Evolutionary conservation across 2,113 vertebrate genomes (phyloP), one percentile per base, ranked within the genome.

Genomic region (Pteronura brasiliensis): DNA sequence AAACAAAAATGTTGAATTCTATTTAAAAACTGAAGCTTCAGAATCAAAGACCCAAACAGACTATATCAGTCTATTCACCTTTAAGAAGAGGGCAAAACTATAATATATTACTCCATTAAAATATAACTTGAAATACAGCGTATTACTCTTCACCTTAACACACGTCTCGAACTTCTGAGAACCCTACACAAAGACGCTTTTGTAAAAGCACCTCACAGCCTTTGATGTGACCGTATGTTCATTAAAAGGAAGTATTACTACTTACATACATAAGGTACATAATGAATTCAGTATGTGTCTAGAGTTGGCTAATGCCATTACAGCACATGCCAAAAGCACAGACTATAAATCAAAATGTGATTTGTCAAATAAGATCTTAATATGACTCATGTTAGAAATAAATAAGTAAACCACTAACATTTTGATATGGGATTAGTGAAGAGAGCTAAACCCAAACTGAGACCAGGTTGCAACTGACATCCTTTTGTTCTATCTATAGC

Each of bases 231-330:
- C 96, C 97, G 96, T 98, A 98, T 97, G 96, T 98, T 98, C 97
- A 97, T 97, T 97, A 97, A 98, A 97, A 97, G 95, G 95, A 98
- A 98, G 96, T 93, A 97, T 97, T 94, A 98, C 95, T 84, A 95
- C 97, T 97, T 97, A 96, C 89, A 97, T 98, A 97, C 97, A 98
- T 96, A 98, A 97, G 96, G 97, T 98, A 97, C 96, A 95, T 98
- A 97, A 98, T 98, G 96, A 98, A 98, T 97, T 98, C 97, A 97
- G 91, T 97, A 86, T 95, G 96, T 97, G 96, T 76, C 91, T 97
- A 96, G 96, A 98, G 92, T 98, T 98, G 97, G 97, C 97, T 98
- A 98, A 97, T 94, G 91, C 86, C 67, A 90, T 86, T 81, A 94
- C 93, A 97, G 91, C 97, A 97, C 82, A 93, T 93, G 97, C 97